These are phyloP conservation scores for Callorhinus ursinus DNA, from an alignment of 2,113 vertebrate species.

Conservation along the genomic window DNA sequence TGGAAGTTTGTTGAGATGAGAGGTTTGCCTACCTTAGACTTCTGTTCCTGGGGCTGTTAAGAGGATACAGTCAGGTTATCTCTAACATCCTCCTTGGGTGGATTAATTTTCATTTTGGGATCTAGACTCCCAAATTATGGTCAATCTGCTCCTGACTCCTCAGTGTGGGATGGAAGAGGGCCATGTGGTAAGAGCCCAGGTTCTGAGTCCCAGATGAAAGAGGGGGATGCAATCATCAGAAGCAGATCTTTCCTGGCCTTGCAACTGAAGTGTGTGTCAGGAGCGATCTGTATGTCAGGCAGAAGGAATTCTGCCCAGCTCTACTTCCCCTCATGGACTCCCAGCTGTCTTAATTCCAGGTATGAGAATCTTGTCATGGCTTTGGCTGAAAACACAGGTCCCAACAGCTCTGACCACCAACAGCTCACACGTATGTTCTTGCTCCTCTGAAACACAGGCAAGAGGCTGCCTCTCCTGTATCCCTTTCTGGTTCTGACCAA, in stretches of 20 bases:
- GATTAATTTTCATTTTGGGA: background rate
- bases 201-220: background rate
- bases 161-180: background rate
- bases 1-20: background rate
- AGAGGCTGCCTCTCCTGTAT: background rate
- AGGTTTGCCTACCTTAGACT: background rate
- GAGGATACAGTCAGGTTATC: background rate
- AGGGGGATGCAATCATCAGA: background rate
- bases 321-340: background rate
- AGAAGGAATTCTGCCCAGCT: background rate
- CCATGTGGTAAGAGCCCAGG: background rate
- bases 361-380: constrained; percentile 92
- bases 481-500: constrained; percentile 35
- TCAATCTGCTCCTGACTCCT: background rate
- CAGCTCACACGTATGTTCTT: constrained; percentile 90
- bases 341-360: constrained; percentile 80
- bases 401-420: constrained; percentile 87
- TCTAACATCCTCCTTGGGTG: background rate
- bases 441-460: background rate
- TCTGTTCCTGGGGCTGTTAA: background rate
- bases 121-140: background rate
- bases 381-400: constrained; percentile 91
- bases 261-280: background rate
- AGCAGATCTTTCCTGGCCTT: constrained; percentile 13
- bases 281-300: background rate